Evolutionary conservation across 2,888 invertebrate species (phyloP).

Genomic region (Hedya salicella): DNA sequence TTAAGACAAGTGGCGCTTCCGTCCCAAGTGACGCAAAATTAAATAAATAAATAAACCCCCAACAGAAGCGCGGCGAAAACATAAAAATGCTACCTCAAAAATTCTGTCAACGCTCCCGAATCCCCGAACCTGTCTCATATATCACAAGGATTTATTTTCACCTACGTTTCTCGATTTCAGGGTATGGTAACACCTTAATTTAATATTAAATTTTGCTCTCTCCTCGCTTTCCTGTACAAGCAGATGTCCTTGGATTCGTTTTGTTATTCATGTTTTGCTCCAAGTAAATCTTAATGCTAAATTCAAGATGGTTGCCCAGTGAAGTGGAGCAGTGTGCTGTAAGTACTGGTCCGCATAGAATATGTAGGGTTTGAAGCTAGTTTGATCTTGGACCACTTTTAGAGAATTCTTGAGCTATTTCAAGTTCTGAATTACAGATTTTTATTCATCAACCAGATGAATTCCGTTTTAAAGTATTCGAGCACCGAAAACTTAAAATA

Average conservation of each 20-base stretch:
- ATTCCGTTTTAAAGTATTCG: not conserved
- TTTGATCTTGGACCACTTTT: conserved; percentile 21
- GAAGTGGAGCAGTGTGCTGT: conserved; percentile 1
- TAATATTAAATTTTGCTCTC: conserved; percentile 83
- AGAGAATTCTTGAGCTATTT: conserved; percentile 1
- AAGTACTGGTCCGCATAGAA: conserved; percentile 28
- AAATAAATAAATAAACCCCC: conserved; percentile 48
- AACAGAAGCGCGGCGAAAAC: conserved; percentile 56
- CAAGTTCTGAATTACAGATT: conserved; percentile 8
- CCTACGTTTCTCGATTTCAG: conserved; percentile 80
- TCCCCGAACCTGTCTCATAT: conserved; percentile 71
- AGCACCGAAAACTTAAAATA: not conserved
- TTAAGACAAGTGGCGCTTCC: conserved; percentile 41
- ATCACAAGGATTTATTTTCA: conserved; percentile 82
- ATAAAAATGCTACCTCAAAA: conserved; percentile 76
- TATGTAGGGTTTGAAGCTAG: conserved; percentile 10
- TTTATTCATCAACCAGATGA: conserved; percentile 8
- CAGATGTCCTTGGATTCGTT: conserved; percentile 75
- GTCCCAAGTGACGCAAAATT: conserved; percentile 44
- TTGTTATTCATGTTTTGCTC: conserved; percentile 79
- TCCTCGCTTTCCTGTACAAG: conserved; percentile 66
- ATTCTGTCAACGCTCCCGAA: conserved; percentile 74
- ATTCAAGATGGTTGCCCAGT: conserved; percentile 17
- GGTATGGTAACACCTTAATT: conserved; percentile 77
- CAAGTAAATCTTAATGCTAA: conserved; percentile 27